Conservation (phyloP, 2,113 vertebrate genomes). For the Aviceda subcristata region DNA sequence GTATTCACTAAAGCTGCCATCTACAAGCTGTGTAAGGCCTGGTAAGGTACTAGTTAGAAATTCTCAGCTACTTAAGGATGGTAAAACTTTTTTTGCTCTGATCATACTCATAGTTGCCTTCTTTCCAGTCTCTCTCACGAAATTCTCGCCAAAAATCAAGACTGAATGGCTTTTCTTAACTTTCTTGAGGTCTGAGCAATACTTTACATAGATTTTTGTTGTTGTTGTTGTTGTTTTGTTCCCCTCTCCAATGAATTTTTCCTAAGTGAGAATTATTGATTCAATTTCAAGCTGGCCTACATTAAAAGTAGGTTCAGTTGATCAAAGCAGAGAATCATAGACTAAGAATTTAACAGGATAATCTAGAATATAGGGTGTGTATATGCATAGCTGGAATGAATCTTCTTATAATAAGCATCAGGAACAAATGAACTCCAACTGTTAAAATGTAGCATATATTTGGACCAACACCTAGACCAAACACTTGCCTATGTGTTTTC, state of each 20-base stretch:
- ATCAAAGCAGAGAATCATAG: neutral
- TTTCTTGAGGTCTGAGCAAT: neutral
- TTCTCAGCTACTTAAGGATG: neutral
- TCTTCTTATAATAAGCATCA: neutral
- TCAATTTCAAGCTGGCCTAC: neutral
- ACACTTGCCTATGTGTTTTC: neutral
- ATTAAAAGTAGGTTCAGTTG: neutral
- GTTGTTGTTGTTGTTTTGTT: neutral
- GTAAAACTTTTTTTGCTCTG: neutral
- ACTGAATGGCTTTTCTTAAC: neutral
- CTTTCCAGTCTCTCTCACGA: neutral
- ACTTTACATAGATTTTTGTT: neutral
- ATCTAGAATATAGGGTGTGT: neutral
- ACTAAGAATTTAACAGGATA: neutral
- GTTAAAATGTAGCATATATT: neutral
- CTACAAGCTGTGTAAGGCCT: neutral
- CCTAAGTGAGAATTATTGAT: neutral
- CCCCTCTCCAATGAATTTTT: fast-evolving
- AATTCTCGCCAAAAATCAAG: neutral
- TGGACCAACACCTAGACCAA: neutral
- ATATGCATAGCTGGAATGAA: neutral
- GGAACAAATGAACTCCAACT: neutral
- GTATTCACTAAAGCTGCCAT: neutral
- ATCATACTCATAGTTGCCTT: neutral
- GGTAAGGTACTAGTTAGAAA: neutral